Base-by-base conservation (phyloP, 2,113 vertebrate species). In the Mus pahari region DNA sequence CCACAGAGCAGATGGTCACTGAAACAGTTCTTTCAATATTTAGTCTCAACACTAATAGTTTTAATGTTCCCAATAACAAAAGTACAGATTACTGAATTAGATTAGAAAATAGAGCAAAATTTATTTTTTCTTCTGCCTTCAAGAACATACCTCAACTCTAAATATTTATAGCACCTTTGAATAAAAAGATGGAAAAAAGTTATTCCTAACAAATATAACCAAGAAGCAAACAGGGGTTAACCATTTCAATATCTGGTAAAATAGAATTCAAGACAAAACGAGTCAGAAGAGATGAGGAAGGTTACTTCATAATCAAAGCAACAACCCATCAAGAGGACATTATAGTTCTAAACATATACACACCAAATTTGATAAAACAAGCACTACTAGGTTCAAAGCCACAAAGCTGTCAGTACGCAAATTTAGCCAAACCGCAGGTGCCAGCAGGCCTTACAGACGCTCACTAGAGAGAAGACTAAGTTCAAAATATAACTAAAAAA, bases 401-500 rank as follows among this genome's bases (percentile, higher is more conserved):
- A 58, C 53, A 58, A 10, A 82, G 55, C 53, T n/a, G 6, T 20
- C n/a, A 60, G 55, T 60, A 50, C 19, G 36, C 39, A 36, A 13
- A 62, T 28, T 62, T 28, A 62, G 7, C 81, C 20, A 62, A 83
- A 42, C 24, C 8, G 42, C 53, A 42, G 55, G 24, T 26, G 2
- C 28, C 36, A 83, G n/a, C 22, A 60, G 7, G 13, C 62, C 55
- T 62, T 16, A 83, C 14, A 58, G 55, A 26, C 26, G 7, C 24
- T 42, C n/a, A 83, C 81, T 62, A 83, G 81, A 62, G 16, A 39
- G 22, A 82, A 39, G 60, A 55, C 79, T 60, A 83, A 83, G 7
- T 60, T 62, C n/a, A 77, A 94, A 89, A 45, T 66, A 11, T 53
- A 71, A 10, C 1, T 55, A 53, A 96, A 53, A 96, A 94, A 92